phyloP scores from a whole-genome alignment of 2,888 invertebrate species.

The Cantharis nigra region DNA sequence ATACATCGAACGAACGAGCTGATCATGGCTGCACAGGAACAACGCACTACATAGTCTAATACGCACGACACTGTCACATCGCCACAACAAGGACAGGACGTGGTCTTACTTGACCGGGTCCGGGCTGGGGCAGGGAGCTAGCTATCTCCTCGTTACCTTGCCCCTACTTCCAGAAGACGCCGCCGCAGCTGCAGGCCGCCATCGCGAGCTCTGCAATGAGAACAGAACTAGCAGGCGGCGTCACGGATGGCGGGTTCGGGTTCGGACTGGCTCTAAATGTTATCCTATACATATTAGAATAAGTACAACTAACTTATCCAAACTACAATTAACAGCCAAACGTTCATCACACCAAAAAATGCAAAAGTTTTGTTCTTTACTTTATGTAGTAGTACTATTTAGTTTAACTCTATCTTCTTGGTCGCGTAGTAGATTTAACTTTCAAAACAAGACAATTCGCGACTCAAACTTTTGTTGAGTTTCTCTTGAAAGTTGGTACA shows the following conservation, averaged over 20 bases:
- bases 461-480: slow-evolving; percentile 25
- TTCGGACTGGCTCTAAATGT: slow-evolving; percentile 32
- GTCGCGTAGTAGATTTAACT: slow-evolving; percentile 7
- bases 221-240: slow-evolving; percentile 64
- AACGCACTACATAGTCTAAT: slow-evolving; percentile 55
- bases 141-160: slow-evolving; percentile 67
- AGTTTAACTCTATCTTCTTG: slow-evolving; percentile 5
- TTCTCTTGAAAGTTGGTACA: slow-evolving; percentile 20
- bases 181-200: slow-evolving; percentile 58
- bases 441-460: slow-evolving; percentile 15
- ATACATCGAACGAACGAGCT: slow-evolving; percentile 58
- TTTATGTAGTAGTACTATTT: slow-evolving; percentile 1
- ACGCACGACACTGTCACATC: slow-evolving; percentile 56
- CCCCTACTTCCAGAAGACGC: slow-evolving; percentile 66
- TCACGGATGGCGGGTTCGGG: slow-evolving; percentile 40
- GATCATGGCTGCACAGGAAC: slow-evolving; percentile 53
- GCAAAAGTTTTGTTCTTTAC: background rate
- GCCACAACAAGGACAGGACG: slow-evolving; percentile 56
- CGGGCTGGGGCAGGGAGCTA: slow-evolving; percentile 58
- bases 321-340: slow-evolving; percentile 21
- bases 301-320: slow-evolving; percentile 32
- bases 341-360: slow-evolving; percentile 17
- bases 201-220: slow-evolving; percentile 64
- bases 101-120: slow-evolving; percentile 58
- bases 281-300: slow-evolving; percentile 35